phyloP scores from a whole-genome alignment of 2,113 vertebrate species.

The Astatoreochromis straeleni region DNA sequence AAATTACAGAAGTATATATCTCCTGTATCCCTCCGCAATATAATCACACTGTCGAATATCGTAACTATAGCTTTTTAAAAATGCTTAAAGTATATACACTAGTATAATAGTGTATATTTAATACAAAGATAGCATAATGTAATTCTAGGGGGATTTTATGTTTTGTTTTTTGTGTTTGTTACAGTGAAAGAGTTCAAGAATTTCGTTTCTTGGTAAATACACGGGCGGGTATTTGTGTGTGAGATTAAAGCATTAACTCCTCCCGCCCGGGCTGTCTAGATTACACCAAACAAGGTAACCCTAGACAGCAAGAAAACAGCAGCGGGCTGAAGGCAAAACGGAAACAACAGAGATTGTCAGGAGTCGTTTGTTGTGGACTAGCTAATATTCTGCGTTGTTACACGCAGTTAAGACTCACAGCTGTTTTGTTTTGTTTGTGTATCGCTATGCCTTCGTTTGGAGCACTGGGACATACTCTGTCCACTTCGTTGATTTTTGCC shows the following conservation, averaged over 20 bases:
- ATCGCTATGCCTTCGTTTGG: not conserved
- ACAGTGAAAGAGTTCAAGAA: not conserved
- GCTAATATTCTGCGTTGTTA: not conserved
- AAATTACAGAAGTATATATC: not conserved
- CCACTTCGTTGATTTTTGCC: not conserved
- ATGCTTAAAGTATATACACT: not conserved
- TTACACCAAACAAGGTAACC: rapidly evolving
- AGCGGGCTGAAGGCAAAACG: not conserved
- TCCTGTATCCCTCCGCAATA: not conserved
- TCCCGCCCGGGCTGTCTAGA: not conserved
- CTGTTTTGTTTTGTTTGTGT: not conserved
- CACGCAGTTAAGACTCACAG: not conserved
- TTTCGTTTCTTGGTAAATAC: not conserved
- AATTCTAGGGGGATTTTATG: not conserved
- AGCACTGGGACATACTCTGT: not conserved
- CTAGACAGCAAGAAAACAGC: not conserved
- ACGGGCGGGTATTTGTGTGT: not conserved
- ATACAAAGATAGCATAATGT: not conserved
- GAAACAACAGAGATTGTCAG: not conserved
- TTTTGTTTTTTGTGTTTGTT: not conserved
- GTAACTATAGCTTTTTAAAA: not conserved
- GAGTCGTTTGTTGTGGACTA: not conserved
- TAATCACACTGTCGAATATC: not conserved
- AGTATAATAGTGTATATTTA: not conserved
- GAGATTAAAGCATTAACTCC: not conserved